Evolutionary conservation across 2,113 vertebrate genomes (phyloP), one percentile per base, ranked within the genome.

Genomic region (Ptychochromis oligacanthus): DNA sequence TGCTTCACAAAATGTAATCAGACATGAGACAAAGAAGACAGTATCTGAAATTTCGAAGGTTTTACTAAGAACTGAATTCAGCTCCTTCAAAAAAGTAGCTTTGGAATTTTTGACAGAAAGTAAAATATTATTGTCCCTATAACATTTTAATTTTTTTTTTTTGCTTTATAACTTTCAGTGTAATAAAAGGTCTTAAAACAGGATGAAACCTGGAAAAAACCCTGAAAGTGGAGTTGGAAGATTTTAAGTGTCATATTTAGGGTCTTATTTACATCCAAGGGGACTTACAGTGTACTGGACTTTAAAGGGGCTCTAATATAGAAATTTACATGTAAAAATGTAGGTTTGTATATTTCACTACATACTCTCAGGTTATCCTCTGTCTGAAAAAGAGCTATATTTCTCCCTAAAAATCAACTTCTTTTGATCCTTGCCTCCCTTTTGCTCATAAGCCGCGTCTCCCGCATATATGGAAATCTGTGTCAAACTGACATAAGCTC

Each of bases 31-130:
- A 64, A 36, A 77, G n/a, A 13, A 22, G 8, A 62, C 34, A 0
- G 0, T 26, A 20, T 28, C 26, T 20, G n/a, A 3, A 40, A 26
- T 0, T 26, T 43, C 8, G 22, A 62, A 52, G n/a, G 26, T 52
- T 77, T 49, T 75, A 22, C 8, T 2, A 56, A 57, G 31, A 56
- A 34, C 0, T 36, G 52, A 75, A 58, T 40, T 55, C 2, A 5
- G 13, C 43, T 46, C 14, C 14, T 46, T 46, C 5, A 14, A 46
- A 46, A 46, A 14, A 31, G 24, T 0, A 31, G 24, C 22, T 36
- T 36, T 36, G 7, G 7, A 36, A 7, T 36, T 36, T 36, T 36
- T 36, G 28, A 31, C 28, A 31, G 28, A 31, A 31, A 31, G 28
- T 36, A 6, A 36, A 36, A 36, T 36, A 36, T 36, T 52, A 20